These are phyloP conservation scores for Bos javanicus DNA, from an alignment of 2,113 vertebrate genomes.

Conservation along the genomic window DNA sequence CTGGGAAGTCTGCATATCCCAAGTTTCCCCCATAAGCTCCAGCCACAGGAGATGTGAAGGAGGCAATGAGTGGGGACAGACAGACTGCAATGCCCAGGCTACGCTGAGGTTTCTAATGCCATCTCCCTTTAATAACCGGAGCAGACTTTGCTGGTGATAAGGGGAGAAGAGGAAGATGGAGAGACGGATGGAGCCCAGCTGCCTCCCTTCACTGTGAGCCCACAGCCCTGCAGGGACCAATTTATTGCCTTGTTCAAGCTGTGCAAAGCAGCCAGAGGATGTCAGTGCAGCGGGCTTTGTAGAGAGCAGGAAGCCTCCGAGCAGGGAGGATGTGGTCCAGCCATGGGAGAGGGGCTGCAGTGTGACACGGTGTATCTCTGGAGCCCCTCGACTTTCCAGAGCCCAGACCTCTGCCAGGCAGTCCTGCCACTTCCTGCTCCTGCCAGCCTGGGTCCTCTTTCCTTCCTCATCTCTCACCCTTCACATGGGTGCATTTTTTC, in stretches of 20 bases:
- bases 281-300: constrained; percentile 60
- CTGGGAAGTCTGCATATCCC: background rate
- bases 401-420: background rate
- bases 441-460: background rate
- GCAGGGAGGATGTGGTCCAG: constrained; percentile 41
- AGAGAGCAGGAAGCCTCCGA: constrained; percentile 54
- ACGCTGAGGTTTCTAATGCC: fast-evolving
- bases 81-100: background rate
- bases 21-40: background rate
- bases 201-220: constrained; percentile 42
- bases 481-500: background rate
- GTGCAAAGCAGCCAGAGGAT: constrained; percentile 65
- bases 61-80: background rate
- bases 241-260: constrained; percentile 76
- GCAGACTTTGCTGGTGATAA: too few relatives aligned
- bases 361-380: too few relatives aligned
- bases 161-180: background rate
- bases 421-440: background rate
- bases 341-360: background rate
- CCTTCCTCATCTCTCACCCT: background rate
- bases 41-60: background rate
- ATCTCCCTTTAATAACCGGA: background rate
- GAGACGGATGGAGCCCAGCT: background rate
- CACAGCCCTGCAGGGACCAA: constrained; percentile 72
- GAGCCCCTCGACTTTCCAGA: background rate